Conservation (phyloP, 2,113 vertebrate genomes). For the Aspiorhynchus laticeps region DNA sequence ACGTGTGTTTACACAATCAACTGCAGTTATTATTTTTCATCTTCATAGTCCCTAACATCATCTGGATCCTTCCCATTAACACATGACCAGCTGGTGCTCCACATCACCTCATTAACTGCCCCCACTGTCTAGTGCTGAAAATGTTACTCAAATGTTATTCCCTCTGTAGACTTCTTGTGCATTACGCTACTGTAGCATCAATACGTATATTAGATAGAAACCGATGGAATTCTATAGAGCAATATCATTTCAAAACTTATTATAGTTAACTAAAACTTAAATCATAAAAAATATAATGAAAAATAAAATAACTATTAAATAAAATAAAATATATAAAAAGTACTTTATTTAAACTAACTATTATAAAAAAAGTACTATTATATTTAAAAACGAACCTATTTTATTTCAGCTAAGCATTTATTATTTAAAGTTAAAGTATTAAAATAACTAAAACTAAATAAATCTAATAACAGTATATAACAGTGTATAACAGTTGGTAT, state of each 20-base stretch:
- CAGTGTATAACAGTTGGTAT: too few species aligned
- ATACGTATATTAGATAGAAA: background rate
- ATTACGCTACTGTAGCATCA: background rate
- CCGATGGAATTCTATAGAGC: background rate
- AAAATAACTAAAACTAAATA: background rate
- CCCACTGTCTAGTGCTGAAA: background rate
- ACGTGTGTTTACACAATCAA: background rate
- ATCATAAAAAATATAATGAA: background rate
- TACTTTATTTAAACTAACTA: too few species aligned
- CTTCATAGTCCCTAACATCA: background rate
- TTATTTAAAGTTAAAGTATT: background rate
- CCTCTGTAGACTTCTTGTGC: background rate
- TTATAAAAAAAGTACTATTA: too few species aligned
- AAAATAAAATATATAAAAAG: background rate
- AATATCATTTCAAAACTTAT: background rate
- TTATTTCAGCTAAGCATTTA: background rate
- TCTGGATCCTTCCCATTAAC: slow-evolving; percentile 19
- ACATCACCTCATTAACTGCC: slow-evolving; percentile 6
- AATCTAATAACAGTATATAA: too few species aligned
- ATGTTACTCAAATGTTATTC: background rate
- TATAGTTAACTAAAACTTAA: background rate
- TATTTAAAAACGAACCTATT: background rate
- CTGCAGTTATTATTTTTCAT: background rate
- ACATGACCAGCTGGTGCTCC: background rate
- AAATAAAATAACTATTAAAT: background rate